These are phyloP conservation scores for Lampris incognitus DNA, from an alignment of 2,113 vertebrate species.

Conservation along the genomic window DNA sequence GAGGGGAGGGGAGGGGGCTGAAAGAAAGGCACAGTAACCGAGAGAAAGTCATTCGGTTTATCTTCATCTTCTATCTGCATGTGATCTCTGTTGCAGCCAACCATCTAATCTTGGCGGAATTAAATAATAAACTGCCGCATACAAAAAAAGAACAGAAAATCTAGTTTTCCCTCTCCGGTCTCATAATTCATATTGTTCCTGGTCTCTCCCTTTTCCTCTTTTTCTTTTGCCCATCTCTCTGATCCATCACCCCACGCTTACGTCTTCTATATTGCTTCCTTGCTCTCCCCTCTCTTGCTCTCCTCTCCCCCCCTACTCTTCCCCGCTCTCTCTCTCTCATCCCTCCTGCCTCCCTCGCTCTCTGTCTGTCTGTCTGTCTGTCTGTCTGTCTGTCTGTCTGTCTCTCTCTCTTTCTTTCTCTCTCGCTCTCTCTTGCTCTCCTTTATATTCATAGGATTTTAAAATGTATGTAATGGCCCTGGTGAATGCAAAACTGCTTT, in stretches of 20 bases:
- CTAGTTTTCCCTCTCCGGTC: slow-evolving; percentile 29
- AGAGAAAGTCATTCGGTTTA: slow-evolving; percentile 38
- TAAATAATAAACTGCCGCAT: slow-evolving; percentile 53
- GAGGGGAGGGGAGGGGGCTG: neutral
- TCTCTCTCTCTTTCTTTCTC: slow-evolving; percentile 55
- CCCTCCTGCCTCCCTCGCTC: neutral
- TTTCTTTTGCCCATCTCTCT: neutral
- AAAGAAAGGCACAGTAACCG: slow-evolving; percentile 13
- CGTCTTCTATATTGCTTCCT: neutral
- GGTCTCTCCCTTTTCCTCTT: neutral
- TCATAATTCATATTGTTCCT: neutral
- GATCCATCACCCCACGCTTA: too few relatives aligned
- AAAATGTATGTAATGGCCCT: slow-evolving; percentile 81
- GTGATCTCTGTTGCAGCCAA: slow-evolving; percentile 48
- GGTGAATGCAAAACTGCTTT: slow-evolving; percentile 75
- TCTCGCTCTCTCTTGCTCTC: slow-evolving; percentile 50
- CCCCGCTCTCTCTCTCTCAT: slow-evolving; percentile 4
- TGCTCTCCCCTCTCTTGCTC: neutral
- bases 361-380: slow-evolving; percentile 8
- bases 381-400: slow-evolving; percentile 42
- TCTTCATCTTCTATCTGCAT: slow-evolving; percentile 34
- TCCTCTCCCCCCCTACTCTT: slow-evolving; percentile 36
- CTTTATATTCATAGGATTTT: slow-evolving; percentile 81
- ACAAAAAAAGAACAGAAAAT: slow-evolving; percentile 40
- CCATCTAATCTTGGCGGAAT: slow-evolving; percentile 22